Evolutionary conservation across 2,113 vertebrate species (phyloP).

Genomic region (Heterochromis multidens): DNA sequence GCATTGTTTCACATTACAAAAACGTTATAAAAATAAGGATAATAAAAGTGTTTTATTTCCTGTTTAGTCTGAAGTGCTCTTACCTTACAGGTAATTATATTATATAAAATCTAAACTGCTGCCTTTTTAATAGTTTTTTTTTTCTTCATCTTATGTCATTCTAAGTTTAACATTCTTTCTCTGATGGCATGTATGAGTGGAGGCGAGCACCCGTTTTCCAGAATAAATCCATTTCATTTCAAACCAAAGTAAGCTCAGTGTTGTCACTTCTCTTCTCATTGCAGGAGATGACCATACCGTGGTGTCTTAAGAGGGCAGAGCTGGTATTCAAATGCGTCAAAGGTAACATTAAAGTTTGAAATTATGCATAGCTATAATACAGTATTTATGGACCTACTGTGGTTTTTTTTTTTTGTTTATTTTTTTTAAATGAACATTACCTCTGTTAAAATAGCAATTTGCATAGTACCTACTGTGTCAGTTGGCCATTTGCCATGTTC

Average conservation of each 20-base stretch:
- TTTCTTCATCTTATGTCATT: neutral
- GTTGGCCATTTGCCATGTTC: neutral
- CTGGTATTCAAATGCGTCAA: conserved; percentile 97
- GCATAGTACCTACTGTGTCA: neutral
- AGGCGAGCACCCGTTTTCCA: too few relatives aligned
- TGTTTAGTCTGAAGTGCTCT: neutral
- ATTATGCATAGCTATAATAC: neutral
- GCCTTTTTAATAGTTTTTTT: neutral
- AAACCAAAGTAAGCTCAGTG: neutral
- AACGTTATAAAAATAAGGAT: too few relatives aligned
- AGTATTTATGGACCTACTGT: neutral
- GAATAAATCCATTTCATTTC: neutral
- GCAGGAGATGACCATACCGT: conserved; percentile 82
- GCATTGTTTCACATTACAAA: neutral
- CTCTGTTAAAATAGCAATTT: neutral
- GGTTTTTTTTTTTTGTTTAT: too few relatives aligned
- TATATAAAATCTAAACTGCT: too few relatives aligned
- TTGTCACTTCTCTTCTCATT: neutral
- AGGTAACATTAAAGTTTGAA: conserved; percentile 72
- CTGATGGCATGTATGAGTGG: neutral
- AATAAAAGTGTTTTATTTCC: neutral
- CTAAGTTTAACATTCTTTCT: neutral
- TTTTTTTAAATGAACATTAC: neutral
- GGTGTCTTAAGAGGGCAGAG: conserved; percentile 81
- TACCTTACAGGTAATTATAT: fast-evolving